These are phyloP conservation scores for Garrulus glandarius DNA, from an alignment of 2,797 vertebrate species.

Conservation along the genomic window DNA sequence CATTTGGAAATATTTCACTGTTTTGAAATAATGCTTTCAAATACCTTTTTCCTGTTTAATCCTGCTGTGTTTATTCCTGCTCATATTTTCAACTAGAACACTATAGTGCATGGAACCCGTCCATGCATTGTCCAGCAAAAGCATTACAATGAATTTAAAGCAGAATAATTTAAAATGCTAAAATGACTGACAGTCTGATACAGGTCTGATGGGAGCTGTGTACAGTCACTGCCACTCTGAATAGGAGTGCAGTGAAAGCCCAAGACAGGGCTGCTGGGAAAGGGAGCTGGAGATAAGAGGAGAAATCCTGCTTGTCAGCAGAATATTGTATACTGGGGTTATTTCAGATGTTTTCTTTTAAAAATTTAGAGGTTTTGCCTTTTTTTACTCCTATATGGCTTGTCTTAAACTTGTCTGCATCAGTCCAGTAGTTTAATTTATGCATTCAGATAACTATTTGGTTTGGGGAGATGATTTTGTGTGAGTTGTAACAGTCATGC, in stretches of 20 bases:
- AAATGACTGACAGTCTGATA: background rate
- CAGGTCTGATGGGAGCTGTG: background rate
- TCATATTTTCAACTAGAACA: background rate
- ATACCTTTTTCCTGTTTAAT: background rate
- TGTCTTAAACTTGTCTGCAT: background rate
- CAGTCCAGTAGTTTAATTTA: background rate
- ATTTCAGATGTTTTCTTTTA: background rate
- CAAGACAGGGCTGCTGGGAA: background rate
- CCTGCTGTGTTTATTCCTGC: background rate
- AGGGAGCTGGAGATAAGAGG: background rate
- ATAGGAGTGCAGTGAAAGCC: background rate
- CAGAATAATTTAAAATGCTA: background rate
- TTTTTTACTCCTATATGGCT: background rate
- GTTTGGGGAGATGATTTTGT: background rate
- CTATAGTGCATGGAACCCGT: accelerated
- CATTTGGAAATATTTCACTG: background rate
- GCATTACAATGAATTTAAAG: background rate
- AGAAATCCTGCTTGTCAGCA: background rate
- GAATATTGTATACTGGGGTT: background rate
- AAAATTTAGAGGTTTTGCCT: background rate
- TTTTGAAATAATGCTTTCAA: background rate
- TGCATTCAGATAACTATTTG: background rate
- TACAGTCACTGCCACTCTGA: background rate
- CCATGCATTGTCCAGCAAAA: background rate
- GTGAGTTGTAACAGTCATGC: background rate